Evolutionary conservation across 2,797 vertebrate species (phyloP).

Genomic region (Poeciliopsis infans): DNA sequence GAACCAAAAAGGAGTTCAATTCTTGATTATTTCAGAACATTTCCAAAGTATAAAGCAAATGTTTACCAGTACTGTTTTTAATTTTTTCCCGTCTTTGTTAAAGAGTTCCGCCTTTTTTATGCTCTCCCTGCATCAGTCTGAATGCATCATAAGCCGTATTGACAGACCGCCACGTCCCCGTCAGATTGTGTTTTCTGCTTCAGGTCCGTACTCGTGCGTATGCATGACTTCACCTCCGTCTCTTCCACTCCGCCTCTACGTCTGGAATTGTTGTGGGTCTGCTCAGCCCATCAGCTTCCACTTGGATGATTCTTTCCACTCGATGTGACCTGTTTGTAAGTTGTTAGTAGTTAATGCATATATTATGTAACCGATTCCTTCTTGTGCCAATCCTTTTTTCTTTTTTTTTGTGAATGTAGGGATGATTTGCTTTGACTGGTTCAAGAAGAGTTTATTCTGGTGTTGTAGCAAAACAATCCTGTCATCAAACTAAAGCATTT

Average conservation of each 20-base stretch:
- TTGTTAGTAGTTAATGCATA: conserved; percentile 54
- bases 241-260: conserved; percentile 42
- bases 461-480: conserved; percentile 39
- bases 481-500: conserved; percentile 39
- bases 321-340: conserved; percentile 46
- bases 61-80: not conserved
- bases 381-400: not conserved
- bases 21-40: not conserved
- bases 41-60: not conserved
- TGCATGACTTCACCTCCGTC: conserved; percentile 62
- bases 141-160: conserved; percentile 53
- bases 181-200: conserved; percentile 70
- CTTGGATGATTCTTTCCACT: conserved; percentile 54
- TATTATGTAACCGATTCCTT: conserved; percentile 23
- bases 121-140: conserved; percentile 17
- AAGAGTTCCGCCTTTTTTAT: not conserved
- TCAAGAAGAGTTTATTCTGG: conserved; percentile 48
- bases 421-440: conserved; percentile 31
- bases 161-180: conserved; percentile 55
- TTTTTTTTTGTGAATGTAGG: not conserved
- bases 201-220: conserved; percentile 32
- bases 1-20: not conserved
- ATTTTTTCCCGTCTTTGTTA: conserved; percentile 4
- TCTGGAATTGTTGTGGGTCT: conserved; percentile 40
- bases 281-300: conserved; percentile 52